Conservation (phyloP, 2,888 invertebrate genomes). For the Pristionchus fissidentatus region DNA sequence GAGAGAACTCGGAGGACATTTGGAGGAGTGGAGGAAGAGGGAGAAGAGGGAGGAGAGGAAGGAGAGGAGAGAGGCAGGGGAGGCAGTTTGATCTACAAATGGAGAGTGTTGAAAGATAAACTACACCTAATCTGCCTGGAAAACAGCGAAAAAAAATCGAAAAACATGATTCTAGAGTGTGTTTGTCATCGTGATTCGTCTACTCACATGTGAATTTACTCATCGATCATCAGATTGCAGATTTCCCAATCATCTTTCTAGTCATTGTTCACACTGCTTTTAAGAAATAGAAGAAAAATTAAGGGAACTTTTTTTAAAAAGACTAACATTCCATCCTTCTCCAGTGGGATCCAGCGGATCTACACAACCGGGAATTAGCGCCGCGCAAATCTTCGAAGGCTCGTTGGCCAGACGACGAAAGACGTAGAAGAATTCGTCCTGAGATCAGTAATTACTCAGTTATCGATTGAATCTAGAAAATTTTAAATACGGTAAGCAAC, state of each 20-base stretch:
- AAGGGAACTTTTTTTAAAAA: too few species aligned
- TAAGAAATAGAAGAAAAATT: neutral
- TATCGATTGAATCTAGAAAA: neutral
- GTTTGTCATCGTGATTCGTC: too few species aligned
- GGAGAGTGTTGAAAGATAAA: too few species aligned
- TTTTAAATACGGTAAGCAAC: neutral
- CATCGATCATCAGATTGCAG: too few species aligned
- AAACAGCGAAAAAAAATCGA: too few species aligned
- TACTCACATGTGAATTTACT: too few species aligned
- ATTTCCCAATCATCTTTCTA: too few species aligned
- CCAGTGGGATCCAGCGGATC: slow-evolving; percentile 76
- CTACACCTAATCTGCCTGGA: too few species aligned
- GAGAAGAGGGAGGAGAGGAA: neutral
- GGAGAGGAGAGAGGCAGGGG: neutral
- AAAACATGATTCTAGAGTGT: too few species aligned
- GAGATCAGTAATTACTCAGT: neutral
- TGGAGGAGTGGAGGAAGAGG: neutral
- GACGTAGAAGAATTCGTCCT: slow-evolving; percentile 74
- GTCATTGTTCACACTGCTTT: too few species aligned
- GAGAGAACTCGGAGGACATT: slow-evolving; percentile 87
- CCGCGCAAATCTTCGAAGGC: slow-evolving; percentile 70
- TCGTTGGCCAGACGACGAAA: slow-evolving; percentile 62
- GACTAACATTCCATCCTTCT: slow-evolving; percentile 68
- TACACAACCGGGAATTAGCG: slow-evolving; percentile 77
- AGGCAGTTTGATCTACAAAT: slow-evolving; percentile 5